Evolutionary conservation across 2,113 vertebrate species (phyloP), one percentile per base, ranked within the genome.

Genomic region (Myrmecophaga tridactyla): DNA sequence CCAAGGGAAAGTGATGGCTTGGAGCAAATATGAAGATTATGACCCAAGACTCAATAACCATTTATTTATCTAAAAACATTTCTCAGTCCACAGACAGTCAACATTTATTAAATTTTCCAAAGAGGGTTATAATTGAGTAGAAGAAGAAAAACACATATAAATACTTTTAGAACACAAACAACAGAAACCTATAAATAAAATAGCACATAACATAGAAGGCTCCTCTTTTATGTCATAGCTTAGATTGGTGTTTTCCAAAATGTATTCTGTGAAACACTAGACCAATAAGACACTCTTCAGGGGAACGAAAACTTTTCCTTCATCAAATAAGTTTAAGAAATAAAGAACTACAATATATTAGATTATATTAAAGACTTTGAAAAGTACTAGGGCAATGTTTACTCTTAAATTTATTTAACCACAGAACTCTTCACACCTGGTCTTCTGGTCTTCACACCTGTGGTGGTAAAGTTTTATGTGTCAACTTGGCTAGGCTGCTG

Each of bases 51-150:
- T 15, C 85, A 96, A 65, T 10, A 85, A 29, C 65, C 39, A 92
- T 75, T 84, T 70, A 80, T 72, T 96, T 96, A n/a, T 56, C 48
- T 89, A 56, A 39, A 3, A 86, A 77, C 73, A 63, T 43, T 76
- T 96, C 27, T 94, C 84, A 89, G 92, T 12, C 83, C 90, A 94
- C 46, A 84, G 83, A 77, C 86, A 87, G 92, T 13, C 86, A 94
- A 95, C 48, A 84, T 89, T 91, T 76, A 89, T 43, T 83, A 63
- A 86, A 83, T 87, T 75, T 97, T n/a, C 6, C 76, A 51, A 75
- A 96, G 56, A 84, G 15, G 21, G 6, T 76, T 85, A 82, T 0
- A 56, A 76, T 31, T 65, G 77, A 43, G 86, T 53, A 75, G 60
- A 75, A 21, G 18, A 60, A 23, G n/a, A n/a, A n/a, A 67, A 81